phyloP scores from a whole-genome alignment of 1,140 invertebrate genomes.

The roundworm (Caenorhabditis elegans) region DNA sequence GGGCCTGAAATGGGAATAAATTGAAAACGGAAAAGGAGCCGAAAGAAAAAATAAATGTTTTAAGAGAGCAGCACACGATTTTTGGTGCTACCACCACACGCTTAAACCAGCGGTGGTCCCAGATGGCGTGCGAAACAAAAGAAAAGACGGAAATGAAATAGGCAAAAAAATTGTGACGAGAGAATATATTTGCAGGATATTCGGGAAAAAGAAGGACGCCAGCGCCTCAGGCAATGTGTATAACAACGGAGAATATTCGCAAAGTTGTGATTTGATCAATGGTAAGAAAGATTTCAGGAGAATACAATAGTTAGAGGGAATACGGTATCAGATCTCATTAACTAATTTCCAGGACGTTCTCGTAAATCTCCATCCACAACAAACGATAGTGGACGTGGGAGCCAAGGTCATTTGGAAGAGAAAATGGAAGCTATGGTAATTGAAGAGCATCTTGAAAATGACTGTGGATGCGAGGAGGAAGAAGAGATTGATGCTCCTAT shows the following conservation, averaged over 20 bases:
- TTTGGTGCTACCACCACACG: background rate
- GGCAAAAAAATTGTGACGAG: slow-evolving; percentile 5
- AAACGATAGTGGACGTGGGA: slow-evolving; percentile 42
- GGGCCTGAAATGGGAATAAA: slow-evolving; percentile 1
- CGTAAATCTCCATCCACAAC: slow-evolving; percentile 46
- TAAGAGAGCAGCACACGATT: slow-evolving; percentile 11
- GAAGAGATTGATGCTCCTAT: slow-evolving; percentile 19
- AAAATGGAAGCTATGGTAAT: slow-evolving; percentile 40
- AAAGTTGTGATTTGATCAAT: slow-evolving; percentile 41
- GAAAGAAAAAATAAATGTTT: slow-evolving; percentile 9
- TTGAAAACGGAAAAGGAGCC: background rate
- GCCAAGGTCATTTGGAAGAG: slow-evolving; percentile 45
- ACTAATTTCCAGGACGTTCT: slow-evolving; percentile 39
- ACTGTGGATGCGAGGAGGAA: background rate
- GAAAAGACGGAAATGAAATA: slow-evolving; percentile 29
- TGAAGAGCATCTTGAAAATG: slow-evolving; percentile 27
- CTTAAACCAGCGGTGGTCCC: background rate
- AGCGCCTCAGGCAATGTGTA: slow-evolving; percentile 20
- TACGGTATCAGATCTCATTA: too few species aligned
- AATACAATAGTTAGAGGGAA: background rate
- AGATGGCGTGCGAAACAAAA: slow-evolving; percentile 30
- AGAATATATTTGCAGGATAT: slow-evolving; percentile 32
- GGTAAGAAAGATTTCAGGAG: background rate
- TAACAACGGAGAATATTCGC: slow-evolving; percentile 35
- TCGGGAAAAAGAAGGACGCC: slow-evolving; percentile 37